phyloP scores from a whole-genome alignment of 2,113 vertebrate species.

The Aspiorhynchus laticeps region DNA sequence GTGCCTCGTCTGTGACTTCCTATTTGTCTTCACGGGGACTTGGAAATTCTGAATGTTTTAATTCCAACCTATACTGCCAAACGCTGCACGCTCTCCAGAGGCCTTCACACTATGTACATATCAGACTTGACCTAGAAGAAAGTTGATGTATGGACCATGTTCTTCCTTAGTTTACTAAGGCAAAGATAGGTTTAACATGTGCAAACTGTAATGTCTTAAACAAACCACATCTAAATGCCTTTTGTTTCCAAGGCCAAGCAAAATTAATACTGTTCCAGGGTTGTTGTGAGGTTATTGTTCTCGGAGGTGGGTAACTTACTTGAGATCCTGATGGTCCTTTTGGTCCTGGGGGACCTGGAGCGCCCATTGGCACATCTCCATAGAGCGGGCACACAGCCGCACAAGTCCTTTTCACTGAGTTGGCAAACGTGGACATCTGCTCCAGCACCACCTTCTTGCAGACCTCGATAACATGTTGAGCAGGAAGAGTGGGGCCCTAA shows the following conservation, averaged over 20 bases:
- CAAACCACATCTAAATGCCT: slow-evolving; percentile 40
- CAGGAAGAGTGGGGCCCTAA: slow-evolving; percentile 71
- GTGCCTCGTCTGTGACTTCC: slow-evolving; percentile 70
- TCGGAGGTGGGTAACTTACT: slow-evolving; percentile 63
- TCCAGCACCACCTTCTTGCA: slow-evolving; percentile 78
- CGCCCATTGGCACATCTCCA: slow-evolving; percentile 75
- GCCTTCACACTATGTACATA: slow-evolving; percentile 64
- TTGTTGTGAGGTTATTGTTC: neutral
- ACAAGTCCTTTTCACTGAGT: slow-evolving; percentile 75
- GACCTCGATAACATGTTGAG: slow-evolving; percentile 75
- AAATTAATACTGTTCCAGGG: neutral
- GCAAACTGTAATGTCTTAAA: slow-evolving; percentile 39
- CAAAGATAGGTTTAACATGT: slow-evolving; percentile 37
- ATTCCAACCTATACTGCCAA: slow-evolving; percentile 75
- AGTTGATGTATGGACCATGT: slow-evolving; percentile 60
- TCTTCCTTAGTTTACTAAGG: slow-evolving; percentile 35
- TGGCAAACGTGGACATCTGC: slow-evolving; percentile 79
- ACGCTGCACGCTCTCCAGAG: slow-evolving; percentile 61
- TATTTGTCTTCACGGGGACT: slow-evolving; percentile 74
- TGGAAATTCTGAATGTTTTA: slow-evolving; percentile 78
- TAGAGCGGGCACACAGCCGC: slow-evolving; percentile 76
- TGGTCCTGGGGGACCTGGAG: slow-evolving; percentile 67
- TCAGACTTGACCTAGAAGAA: slow-evolving; percentile 59
- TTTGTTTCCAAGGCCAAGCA: slow-evolving; percentile 4
- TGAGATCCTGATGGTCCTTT: slow-evolving; percentile 72